phyloP scores from a whole-genome alignment of 2,888 invertebrate genomes.

The Nowickia ferox region DNA sequence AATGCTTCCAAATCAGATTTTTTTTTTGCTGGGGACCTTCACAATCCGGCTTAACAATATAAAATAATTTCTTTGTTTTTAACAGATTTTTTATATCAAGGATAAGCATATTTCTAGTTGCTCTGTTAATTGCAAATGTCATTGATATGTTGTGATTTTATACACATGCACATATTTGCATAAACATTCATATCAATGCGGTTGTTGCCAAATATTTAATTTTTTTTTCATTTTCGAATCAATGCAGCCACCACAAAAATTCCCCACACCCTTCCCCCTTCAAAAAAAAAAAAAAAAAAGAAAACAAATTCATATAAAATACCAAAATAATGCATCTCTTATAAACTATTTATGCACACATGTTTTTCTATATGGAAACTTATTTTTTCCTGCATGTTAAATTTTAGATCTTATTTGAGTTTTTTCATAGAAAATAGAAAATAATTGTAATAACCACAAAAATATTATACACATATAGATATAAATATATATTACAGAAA shows the following conservation, averaged over 20 bases:
- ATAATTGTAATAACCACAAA: conserved; percentile 9
- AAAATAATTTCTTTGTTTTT: too few species aligned
- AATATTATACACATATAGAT: neutral
- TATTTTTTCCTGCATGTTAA: neutral
- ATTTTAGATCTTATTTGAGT: neutral
- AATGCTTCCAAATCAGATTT: too few species aligned
- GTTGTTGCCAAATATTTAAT: conserved; percentile 3
- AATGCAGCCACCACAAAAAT: conserved; percentile 38
- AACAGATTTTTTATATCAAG: too few species aligned
- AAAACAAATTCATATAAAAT: conserved; percentile 35
- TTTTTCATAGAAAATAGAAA: neutral
- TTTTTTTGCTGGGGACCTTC: too few species aligned
- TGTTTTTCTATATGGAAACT: neutral
- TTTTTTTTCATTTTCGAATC: conserved; percentile 35
- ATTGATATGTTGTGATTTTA: neutral
- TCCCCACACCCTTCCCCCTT: too few species aligned
- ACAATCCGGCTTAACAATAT: too few species aligned
- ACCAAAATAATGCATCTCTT: conserved; percentile 36
- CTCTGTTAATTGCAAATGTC: neutral
- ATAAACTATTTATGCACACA: conserved; percentile 31
- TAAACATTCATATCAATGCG: neutral
- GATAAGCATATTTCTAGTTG: too few species aligned
- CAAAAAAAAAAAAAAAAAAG: neutral
- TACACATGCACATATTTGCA: neutral
- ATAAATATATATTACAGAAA: conserved; percentile 8